Evolutionary conservation across 92 coral and sea anemone genomes (phyloP), one percentile per base, ranked within the genome.

Genomic region (Isaurus tuberculatus): DNA sequence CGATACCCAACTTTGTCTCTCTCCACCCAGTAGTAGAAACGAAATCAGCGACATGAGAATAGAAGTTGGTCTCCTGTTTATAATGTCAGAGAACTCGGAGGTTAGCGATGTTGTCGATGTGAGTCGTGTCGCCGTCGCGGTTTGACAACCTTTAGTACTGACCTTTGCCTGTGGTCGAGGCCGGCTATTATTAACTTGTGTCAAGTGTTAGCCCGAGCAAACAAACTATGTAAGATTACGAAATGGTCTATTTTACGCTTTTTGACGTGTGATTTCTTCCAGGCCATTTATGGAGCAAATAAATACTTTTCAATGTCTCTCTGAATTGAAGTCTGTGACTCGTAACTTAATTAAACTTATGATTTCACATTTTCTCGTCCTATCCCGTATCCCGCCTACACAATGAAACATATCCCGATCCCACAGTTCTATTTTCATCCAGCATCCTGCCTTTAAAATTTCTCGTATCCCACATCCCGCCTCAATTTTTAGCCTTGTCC

Each of bases 401-500:
- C 31, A 79, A 79, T 30, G 40, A 46, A 73, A 53, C 37, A 60
- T 34, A 40, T 84, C 60, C 49, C 49, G 7, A 40, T 40, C 11
- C 9, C 46, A 1, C 46, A 2, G 3, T 40, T 40, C 46, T 70
- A 46, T 72, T 32, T 55, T 27, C 84, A 78, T 79, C 67, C 79
- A 80, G 64, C 46, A 40, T 40, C 46, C 9, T 13, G 9, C 72
- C 2, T 31, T 67, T 77, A 46, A 42, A 63, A 32, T 42, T 40
- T 40, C 68, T 63, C 23, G 8, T 8, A 65, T 85, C 88, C 78
- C 84, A 63, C 85, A 79, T 86, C 85, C 42, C 48, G 73, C 89
- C 85, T 66, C 51, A 20, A 44, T 31, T 61, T 53, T 79, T 44
- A 51, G 40, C 28, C 65, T 22, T 72, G 53, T 65, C 85, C 73